Evolutionary conservation across 2,113 vertebrate genomes (phyloP).

Genomic region (Gavialis gangeticus): DNA sequence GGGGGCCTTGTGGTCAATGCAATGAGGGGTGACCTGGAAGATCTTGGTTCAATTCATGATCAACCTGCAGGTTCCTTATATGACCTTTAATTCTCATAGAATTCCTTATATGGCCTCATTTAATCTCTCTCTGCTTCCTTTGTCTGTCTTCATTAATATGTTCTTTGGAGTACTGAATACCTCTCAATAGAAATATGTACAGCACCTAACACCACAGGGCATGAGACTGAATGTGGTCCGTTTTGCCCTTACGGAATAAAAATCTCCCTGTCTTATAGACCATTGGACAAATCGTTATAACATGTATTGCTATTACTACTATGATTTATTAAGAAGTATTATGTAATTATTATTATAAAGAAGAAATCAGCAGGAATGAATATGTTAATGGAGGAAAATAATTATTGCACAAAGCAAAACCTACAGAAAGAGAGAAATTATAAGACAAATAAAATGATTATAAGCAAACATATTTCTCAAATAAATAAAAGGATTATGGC

Average conservation of each 20-base stretch:
- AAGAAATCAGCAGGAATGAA: neutral
- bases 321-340: neutral
- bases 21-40: neutral
- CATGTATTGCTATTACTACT: no score
- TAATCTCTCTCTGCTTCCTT: neutral
- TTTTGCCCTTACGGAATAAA: neutral
- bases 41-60: neutral
- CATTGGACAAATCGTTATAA: neutral
- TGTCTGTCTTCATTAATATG: neutral
- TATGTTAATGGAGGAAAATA: slow-evolving; percentile 29
- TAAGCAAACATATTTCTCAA: slow-evolving; percentile 48
- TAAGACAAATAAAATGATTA: slow-evolving; percentile 55
- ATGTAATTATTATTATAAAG: neutral
- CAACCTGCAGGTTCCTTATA: no score
- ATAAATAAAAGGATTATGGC: slow-evolving; percentile 65
- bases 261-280: neutral
- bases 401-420: slow-evolving; percentile 34
- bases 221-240: neutral
- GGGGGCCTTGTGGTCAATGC: neutral
- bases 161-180: neutral
- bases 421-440: neutral
- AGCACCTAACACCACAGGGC: neutral
- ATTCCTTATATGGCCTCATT: neutral
- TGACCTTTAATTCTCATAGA: no score
- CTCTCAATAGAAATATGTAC: neutral